Evolutionary conservation across 1,140 invertebrate species (phyloP), one percentile per base, ranked within the genome.

Genomic region (Macrobrachium nipponense): DNA sequence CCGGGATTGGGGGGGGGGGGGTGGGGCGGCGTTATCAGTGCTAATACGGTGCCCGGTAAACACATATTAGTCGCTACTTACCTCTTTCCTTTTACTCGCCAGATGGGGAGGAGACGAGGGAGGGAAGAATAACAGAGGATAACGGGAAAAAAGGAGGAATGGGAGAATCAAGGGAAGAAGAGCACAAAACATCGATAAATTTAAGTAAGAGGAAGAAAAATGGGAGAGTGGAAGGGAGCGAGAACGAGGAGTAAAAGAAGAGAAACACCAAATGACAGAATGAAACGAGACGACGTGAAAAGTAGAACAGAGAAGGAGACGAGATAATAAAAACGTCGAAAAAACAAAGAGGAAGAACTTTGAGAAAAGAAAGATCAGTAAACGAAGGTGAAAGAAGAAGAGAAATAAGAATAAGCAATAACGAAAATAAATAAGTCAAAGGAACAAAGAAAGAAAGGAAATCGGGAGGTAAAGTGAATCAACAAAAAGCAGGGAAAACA

Each of bases 371-470:
- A n/a, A 66, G 15, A n/a, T 2, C 8, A 51, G 44, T 17, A 20
- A 58, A 20, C 15, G 11, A 4, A 18, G 43, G 27, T 6, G 18
- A 60, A 58, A 51, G 58, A 60, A n/a, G 44, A 58, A 51, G 43
- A 43, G 20, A 58, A 23, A 17, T 43, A 58, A 78, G 18, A 58
- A 51, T 18, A 43, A 58, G 18, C 0, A 20, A 10, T 18, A 60
- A 58, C 6, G 18, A 11, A n/a, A 59, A 18, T 6, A 18, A 58
- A 7, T 78, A n/a, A 59, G 75, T 62, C 23, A 62, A 61, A 80
- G 44, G 43, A 58, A 62, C 12, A 80, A 61, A 80, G 58, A 62
- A 61, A 64, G 60, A 62, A 61, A 80, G 59, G n/a, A 60, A 80
- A 27, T 7, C 23, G 15, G 51, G 12, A 51, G 8, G 51, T 51